phyloP scores from a whole-genome alignment of 1,140 invertebrate genomes.

The Holcopasites calliopsidis region DNA sequence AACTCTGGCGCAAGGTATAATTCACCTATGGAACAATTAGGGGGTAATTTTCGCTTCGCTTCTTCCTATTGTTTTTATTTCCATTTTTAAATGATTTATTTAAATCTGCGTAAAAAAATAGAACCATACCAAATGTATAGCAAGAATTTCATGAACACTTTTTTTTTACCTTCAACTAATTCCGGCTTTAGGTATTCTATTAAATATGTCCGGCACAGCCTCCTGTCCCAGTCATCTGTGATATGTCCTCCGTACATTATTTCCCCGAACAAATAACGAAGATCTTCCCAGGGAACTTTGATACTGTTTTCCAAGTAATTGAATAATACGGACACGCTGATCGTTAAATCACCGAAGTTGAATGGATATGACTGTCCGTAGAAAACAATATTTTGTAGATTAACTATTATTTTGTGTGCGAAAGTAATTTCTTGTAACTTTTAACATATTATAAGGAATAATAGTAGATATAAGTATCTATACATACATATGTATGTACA shows the following conservation, averaged over 20 bases:
- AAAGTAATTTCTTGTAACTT: not conserved
- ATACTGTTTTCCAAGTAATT: slow-evolving; percentile 96
- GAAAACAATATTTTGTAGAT: not conserved
- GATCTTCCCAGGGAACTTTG: slow-evolving; percentile 94
- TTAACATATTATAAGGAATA: not conserved
- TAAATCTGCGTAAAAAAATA: too few species aligned
- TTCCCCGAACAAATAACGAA: slow-evolving; percentile 96
- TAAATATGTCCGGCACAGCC: slow-evolving; percentile 92
- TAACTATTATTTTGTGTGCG: not conserved
- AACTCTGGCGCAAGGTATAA: slow-evolving; percentile 90
- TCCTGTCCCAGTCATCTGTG: slow-evolving; percentile 96
- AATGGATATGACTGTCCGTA: slow-evolving; percentile 82
- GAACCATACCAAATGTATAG: too few species aligned
- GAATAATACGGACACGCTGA: slow-evolving; percentile 93
- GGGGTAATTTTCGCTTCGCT: not conserved
- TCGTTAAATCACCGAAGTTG: slow-evolving; percentile 93
- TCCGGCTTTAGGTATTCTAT: slow-evolving; percentile 93
- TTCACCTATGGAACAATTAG: slow-evolving; percentile 80
- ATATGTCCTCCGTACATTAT: slow-evolving; percentile 99
- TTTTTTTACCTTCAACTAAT: slow-evolving; percentile 85
- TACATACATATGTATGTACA: too few species aligned
- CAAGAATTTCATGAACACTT: too few species aligned
- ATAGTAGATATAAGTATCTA: not conserved
- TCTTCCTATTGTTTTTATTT: not conserved
- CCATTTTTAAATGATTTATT: too few species aligned